Evolutionary conservation across 1,140 invertebrate genomes (phyloP), one percentile per base, ranked within the genome.

Genomic region (Lasaia peninsularis): DNA sequence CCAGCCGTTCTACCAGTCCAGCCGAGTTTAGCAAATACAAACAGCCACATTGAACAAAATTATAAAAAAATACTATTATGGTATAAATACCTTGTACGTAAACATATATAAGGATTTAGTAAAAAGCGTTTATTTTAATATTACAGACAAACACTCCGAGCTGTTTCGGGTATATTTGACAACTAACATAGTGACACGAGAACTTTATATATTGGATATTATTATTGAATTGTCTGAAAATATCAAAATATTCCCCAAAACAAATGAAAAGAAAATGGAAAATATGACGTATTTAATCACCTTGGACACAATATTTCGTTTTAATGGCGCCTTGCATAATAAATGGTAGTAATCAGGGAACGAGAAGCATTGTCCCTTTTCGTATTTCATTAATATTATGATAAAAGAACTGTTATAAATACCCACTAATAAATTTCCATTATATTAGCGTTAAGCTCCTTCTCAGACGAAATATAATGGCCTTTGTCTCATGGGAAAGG

Each of bases 401-500:
- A 40, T 40, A 18, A 40, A 40, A 40, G 35, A 40, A 40, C 16
- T 16, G 35, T 18, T 40, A 40, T 40, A 40, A 40, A 40, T 40
- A 40, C 16, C 35, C 35, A 40, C 35, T 40, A 40, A 40, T 40
- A 35, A 34, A 49, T 33, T 32, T 49, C 37, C 11, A 40, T 53
- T 48, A 40, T 40, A 40, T 40, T 40, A 40, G 55, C 37, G 2
- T 31, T 56, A 56, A 50, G 55, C 44, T n/a, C 28, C 40, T 44
- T 24, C 24, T 31, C 32, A 58, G 52, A 52, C 56, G 50, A 58
- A 62, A 67, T 57, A 63, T 66, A 56, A 54, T 54, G 35, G 52
- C 52, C 52, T 35, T 62, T 53, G 59, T 62, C 69, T 50, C 69
- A 14, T 31, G 69, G 63, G 69, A 65, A 63, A 37, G 24, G 48